These are phyloP conservation scores for Urophycis tenuis DNA, from an alignment of 2,797 vertebrate genomes.

Conservation along the genomic window DNA sequence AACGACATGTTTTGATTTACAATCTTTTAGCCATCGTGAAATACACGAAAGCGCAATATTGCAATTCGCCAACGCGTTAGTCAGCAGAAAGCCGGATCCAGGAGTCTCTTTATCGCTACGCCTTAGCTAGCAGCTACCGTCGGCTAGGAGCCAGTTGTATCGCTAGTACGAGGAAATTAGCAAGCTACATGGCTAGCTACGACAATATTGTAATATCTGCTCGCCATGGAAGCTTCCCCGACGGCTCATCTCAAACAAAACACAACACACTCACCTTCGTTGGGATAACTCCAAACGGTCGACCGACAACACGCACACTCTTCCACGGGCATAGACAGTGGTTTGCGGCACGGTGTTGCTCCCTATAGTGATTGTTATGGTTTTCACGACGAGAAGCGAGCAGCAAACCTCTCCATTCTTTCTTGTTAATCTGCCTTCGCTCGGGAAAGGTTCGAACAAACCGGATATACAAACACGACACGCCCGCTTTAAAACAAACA, in stretches of 20 bases:
- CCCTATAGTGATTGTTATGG: constrained; percentile 14
- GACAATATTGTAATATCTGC: constrained; percentile 38
- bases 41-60: too few species aligned
- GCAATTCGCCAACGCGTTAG: neutral
- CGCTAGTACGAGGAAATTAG: constrained; percentile 66
- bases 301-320: constrained; percentile 3
- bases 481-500: constrained; percentile 54
- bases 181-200: constrained; percentile 35
- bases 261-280: constrained; percentile 49
- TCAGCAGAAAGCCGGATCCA: neutral
- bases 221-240: constrained; percentile 20
- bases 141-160: constrained; percentile 54
- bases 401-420: constrained; percentile 52
- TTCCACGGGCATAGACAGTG: neutral
- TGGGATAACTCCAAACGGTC: constrained; percentile 19
- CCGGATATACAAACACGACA: constrained; percentile 64
- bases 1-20: neutral
- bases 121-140: constrained; percentile 34
- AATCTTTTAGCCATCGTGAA: neutral
- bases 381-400: constrained; percentile 40
- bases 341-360: constrained; percentile 1
- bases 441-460: constrained; percentile 44
- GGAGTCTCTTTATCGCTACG: neutral
- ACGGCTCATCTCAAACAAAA: constrained; percentile 29
- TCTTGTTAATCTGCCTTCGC: constrained; percentile 40